Conservation (phyloP, 2,797 vertebrate genomes). For the Labeo calbasu region DNA sequence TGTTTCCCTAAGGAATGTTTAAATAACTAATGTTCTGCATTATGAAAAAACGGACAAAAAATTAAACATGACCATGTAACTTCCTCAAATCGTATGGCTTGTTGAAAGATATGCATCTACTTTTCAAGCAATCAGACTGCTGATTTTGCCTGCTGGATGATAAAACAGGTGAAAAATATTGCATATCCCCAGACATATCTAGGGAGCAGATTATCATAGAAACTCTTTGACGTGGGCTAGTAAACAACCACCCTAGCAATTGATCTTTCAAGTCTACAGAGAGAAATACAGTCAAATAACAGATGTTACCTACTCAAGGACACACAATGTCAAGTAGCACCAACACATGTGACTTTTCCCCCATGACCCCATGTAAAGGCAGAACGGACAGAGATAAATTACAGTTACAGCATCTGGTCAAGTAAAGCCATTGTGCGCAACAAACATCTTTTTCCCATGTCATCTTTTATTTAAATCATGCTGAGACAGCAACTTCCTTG, state of each 20-base stretch:
- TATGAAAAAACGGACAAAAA: neutral
- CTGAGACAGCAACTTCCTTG: neutral
- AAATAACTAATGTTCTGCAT: neutral
- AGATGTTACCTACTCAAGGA: slow-evolving; percentile 16
- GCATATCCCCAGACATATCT: neutral
- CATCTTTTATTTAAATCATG: slow-evolving; percentile 5
- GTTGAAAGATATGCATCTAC: neutral
- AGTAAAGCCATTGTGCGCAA: neutral
- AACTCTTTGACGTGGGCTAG: neutral
- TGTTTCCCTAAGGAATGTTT: neutral
- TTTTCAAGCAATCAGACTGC: slow-evolving; percentile 2
- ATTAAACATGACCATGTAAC: neutral
- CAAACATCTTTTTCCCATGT: neutral
- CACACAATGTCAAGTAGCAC: slow-evolving; percentile 1
- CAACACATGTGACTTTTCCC: slow-evolving; percentile 8
- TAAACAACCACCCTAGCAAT: slow-evolving; percentile 7
- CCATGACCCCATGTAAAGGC: slow-evolving; percentile 4
- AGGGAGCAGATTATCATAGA: slow-evolving; percentile 11
- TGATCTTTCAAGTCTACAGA: slow-evolving; percentile 28
- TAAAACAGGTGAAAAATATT: neutral
- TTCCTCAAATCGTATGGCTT: neutral
- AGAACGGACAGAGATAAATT: slow-evolving; percentile 16
- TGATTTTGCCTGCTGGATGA: slow-evolving; percentile 2
- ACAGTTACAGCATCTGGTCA: neutral
- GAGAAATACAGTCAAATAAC: slow-evolving; percentile 7